Base-by-base conservation (phyloP, 2,797 vertebrate genomes). In the Spatula clypeata region DNA sequence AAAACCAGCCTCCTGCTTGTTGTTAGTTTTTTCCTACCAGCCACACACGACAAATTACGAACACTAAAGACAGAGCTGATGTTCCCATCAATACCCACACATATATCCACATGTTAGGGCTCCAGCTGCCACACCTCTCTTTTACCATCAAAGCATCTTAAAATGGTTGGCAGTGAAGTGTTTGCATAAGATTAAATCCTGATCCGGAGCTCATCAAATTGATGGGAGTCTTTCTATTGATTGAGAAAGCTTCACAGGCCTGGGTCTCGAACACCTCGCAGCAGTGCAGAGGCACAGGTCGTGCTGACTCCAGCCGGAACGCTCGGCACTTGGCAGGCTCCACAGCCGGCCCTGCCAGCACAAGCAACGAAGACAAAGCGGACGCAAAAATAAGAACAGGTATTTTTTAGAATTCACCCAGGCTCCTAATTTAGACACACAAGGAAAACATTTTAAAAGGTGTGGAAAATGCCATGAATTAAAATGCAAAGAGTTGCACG, bases 181-280 rank as follows among this genome's bases (percentile, higher is more conserved):
- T 72, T 75, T 79, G 54, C n/a, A 64, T 61, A 73, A 72, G 88
- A 62, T 32, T 42, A 79, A 79, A 19, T 32, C 31, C 44, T 79
- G 67, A 79, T 79, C 58, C 58, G 64, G n/a, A 0, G 1, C 20
- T 44, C 58, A 61, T 44, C 8, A 83, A 94, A 74, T 23, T 64
- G 74, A 16, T 9, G 23, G 10, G 31, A 79, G 34, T 54, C 51
- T 77, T 60, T 64, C 38, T 23, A 23, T 6, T 47, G 13, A 11
- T 58, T 66, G 60, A 32, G 5, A 15, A 12, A 73, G 23, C 42
- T 66, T 47, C 45, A 31, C 27, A 67, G 62, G n/a, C 23, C 1
- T 27, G 53, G 38, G 54, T 64, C 55, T 6, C 0, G 0, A 38
- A 14, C 2, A 21, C 61, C 45, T 61, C 12, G 1, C 20, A 31